Evolutionary conservation across 2,113 vertebrate genomes (phyloP), one percentile per base, ranked within the genome.

Genomic region (Struthio camelus): DNA sequence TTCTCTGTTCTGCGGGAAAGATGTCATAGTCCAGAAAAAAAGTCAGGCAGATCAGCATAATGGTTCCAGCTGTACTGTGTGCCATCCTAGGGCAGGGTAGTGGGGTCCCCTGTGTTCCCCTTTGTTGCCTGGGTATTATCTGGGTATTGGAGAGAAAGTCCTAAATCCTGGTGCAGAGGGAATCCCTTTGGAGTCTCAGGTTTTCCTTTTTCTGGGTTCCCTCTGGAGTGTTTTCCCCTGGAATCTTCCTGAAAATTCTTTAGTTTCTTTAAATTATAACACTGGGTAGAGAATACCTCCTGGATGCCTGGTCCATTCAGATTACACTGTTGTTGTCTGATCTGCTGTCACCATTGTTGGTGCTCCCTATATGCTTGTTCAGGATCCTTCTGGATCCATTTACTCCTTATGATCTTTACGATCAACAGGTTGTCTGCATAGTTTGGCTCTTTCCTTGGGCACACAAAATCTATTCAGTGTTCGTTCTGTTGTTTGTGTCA

Each of bases 31-130:
- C 30, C 16, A 42, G 30, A 65, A 79, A 9, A 62, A 42, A 64
- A 70, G 2, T 2, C 10, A 4, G 25, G 2, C 3, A 75, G 10
- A n/a, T 78, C 9, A 77, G 20, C 1, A 10, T 9, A 28, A 32
- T 56, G 4, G 2, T 93, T 66, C 23, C 12, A 51, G 3, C 28
- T 59, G 18, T 51, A 34, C 9, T 6, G 48, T 64, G 36, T 1
- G 1, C 53, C 44, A 11, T 42, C 10, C 11, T 50, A 20, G 5
- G 7, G 28, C 53, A 73, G 5, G 7, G 3, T 30, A 59, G 17
- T n/a, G 20, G 14, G 5, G 1, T 9, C 58, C 9, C 14, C 85
- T 72, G 56, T 9, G 5, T 58, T 58, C 30, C 32, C 30, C 56
- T 58, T 32, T 16, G 17, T 32, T 58, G 16, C 15, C 56, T 58